phyloP scores from a whole-genome alignment of 2,113 vertebrate species.

The Gorilla gorilla region DNA sequence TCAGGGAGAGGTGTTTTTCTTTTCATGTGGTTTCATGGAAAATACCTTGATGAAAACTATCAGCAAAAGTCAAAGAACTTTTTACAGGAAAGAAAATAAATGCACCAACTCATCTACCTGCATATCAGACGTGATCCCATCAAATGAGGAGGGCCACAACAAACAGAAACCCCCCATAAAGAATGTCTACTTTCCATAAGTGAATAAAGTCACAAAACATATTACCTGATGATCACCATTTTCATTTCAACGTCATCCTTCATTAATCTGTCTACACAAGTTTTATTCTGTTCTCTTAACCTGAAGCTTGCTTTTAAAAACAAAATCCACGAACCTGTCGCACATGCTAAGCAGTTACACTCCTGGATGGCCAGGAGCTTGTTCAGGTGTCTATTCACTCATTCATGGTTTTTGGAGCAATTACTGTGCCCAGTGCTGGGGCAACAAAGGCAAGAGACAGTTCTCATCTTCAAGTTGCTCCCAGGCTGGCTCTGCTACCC shows the following conservation, averaged over 20 bases:
- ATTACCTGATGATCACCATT: neutral
- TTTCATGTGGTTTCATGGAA: neutral
- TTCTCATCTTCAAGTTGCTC: too few species aligned
- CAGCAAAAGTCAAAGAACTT: neutral
- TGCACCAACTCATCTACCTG: accelerated
- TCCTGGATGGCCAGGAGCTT: too few species aligned
- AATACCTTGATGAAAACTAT: neutral
- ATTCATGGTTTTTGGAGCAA: too few species aligned
- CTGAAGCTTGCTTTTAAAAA: neutral
- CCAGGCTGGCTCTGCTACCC: too few species aligned
- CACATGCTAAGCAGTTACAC: too few species aligned
- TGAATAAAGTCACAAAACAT: too few species aligned
- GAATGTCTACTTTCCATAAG: neutral
- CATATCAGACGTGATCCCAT: too few species aligned
- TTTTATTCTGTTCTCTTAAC: neutral
- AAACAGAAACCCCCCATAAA: neutral
- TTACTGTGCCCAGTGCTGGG: too few species aligned
- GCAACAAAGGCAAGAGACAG: too few species aligned
- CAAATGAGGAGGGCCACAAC: accelerated
- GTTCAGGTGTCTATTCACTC: too few species aligned
- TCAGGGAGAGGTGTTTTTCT: neutral
- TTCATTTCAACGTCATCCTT: neutral
- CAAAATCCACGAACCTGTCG: too few species aligned
- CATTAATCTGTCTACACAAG: too few species aligned
- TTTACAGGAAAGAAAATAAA: neutral